These are phyloP conservation scores for Luidia sarsii DNA, from an alignment of 53 echinoderm and acorn worm genomes.

Conservation along the genomic window DNA sequence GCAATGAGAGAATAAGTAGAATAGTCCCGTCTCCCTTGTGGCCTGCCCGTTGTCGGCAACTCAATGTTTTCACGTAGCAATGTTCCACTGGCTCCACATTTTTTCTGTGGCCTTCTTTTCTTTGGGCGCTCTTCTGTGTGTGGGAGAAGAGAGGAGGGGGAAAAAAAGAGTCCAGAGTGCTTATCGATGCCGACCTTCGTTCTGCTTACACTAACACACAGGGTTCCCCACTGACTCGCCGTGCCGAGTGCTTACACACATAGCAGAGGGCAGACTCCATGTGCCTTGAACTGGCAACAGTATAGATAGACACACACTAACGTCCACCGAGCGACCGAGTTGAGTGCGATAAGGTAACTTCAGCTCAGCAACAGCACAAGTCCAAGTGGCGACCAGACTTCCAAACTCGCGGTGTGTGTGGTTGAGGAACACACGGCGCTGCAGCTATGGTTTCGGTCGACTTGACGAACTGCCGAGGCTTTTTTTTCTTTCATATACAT, in stretches of 20 bases:
- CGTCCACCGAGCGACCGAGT: too few relatives aligned
- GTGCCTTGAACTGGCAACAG: conserved; percentile 37
- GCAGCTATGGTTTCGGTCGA: too few relatives aligned
- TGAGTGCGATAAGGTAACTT: too few relatives aligned
- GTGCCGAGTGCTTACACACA: neutral
- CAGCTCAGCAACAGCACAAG: too few relatives aligned
- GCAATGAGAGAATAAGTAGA: conserved; percentile 33
- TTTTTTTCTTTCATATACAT: neutral
- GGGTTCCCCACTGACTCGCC: conserved; percentile 22
- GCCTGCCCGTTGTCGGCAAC: conserved; percentile 20
- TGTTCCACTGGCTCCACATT: conserved; percentile 32
- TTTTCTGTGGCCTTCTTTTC: too few relatives aligned
- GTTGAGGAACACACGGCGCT: too few relatives aligned
- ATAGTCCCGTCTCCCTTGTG: conserved; percentile 21
- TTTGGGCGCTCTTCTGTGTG: conserved; percentile 6
- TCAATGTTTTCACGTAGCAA: conserved; percentile 58
- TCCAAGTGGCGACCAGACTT: too few relatives aligned
- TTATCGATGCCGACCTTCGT: conserved; percentile 55
- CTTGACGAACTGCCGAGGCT: too few relatives aligned
- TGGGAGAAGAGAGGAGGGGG: too few relatives aligned
- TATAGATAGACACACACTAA: conserved; percentile 21
- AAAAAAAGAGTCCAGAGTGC: conserved; percentile 18
- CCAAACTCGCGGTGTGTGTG: too few relatives aligned
- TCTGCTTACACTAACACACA: conserved; percentile 43
- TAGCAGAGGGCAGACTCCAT: conserved; percentile 26